Base-by-base conservation (phyloP, 1,140 invertebrate species). In the Hetaerina americana region DNA sequence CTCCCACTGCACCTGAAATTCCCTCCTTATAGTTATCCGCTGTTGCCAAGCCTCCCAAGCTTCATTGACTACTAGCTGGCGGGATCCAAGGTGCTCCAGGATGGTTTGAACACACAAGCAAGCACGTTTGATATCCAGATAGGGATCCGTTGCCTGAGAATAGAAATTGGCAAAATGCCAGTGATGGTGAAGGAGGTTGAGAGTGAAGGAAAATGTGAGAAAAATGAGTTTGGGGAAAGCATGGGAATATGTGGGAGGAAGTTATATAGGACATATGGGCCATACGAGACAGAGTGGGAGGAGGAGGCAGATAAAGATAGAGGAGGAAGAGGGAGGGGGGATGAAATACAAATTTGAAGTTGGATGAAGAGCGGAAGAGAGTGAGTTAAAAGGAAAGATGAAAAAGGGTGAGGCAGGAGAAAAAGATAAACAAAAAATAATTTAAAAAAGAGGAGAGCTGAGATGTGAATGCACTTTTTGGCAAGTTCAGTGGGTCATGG, bases 111-210 rank as follows among this genome's bases (percentile, higher is more conserved):
- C 87, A 76, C 87, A 89, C 66, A 86, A 78, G 75, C 87, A 82
- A 72, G 91, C 88, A 77, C 86, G 84, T 72, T 87, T 85, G 70
- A 89, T 83, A 79, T 92, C 89, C 73, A 94, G 84, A 82, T 90
- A 87, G 57, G 87, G 86, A 80, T 93, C 91, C 10, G 40, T 57
- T 57, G 40, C 40, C 40, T 57, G 40, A 78, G 78, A 75, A 72
- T 26, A 49, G 74, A 68, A 70, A 49, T 70, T 72, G 57, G 70
- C 27, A 15, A 27, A 18, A 3, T 10, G 26, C 72, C 72, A 73
- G 66, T 24, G 57, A 28, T 70, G 57, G 24, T 18, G 49, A 40
- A 24, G 68, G 27, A 26, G 27, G 0, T 25, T 28, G n/a, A 27
- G 49, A 49, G 72, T 24, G 40, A 68, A 40, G 70, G 70, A 68